phyloP scores from a whole-genome alignment of 2,113 vertebrate genomes.

The Crotalus tigris region DNA sequence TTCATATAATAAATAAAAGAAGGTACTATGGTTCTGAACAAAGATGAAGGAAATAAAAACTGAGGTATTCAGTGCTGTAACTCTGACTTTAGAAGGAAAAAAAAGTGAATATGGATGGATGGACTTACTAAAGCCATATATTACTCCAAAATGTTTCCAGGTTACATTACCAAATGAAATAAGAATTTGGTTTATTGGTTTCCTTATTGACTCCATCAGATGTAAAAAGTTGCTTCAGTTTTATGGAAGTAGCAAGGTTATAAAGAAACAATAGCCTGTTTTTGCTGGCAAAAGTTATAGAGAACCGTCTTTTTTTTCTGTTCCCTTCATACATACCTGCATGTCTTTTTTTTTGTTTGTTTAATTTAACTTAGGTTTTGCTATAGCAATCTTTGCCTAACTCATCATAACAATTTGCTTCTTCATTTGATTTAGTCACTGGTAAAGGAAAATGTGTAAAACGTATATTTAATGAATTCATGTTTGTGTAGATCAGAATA shows the following conservation, averaged over 20 bases:
- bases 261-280: neutral
- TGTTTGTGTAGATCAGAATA: neutral
- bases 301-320: neutral
- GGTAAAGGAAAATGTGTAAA: neutral
- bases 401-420: neutral
- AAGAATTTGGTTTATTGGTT: slow-evolving; percentile 8
- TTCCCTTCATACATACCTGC: neutral
- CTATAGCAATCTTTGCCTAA: neutral
- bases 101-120: neutral
- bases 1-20: neutral
- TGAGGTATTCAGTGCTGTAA: neutral
- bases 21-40: neutral
- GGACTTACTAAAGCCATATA: neutral
- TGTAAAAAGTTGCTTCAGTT: neutral
- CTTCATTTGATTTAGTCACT: accelerated
- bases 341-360: neutral
- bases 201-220: neutral
- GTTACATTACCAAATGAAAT: neutral
- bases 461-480: neutral
- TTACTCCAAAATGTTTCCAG: neutral
- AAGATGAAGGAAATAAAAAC: neutral
- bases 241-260: neutral
- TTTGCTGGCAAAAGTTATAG: neutral
- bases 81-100: neutral
- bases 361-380: neutral